phyloP scores from a whole-genome alignment of 1,140 invertebrate species.

The Brachionus rubens region DNA sequence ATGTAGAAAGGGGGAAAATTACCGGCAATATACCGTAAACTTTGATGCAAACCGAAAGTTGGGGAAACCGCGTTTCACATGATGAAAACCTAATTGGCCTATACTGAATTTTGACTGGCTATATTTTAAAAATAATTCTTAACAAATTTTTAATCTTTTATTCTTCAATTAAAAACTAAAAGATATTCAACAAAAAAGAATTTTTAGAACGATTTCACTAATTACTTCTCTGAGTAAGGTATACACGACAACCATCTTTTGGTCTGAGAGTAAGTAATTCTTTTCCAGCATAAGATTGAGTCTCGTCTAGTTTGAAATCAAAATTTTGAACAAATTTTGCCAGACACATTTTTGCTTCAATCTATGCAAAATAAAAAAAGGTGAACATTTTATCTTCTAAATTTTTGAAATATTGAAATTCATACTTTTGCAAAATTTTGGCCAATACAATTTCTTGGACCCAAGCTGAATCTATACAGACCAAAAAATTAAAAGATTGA shows the following conservation, averaged over 20 bases:
- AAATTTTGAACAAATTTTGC: slow-evolving; percentile 45
- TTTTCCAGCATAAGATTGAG: slow-evolving; percentile 32
- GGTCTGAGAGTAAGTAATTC: slow-evolving; percentile 37
- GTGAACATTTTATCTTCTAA: background rate
- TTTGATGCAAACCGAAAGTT: too few relatives aligned
- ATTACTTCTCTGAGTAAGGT: slow-evolving; percentile 6
- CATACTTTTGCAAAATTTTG: slow-evolving; percentile 45
- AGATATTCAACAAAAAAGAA: too few relatives aligned
- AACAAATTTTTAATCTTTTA: too few relatives aligned
- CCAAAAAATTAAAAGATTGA: background rate
- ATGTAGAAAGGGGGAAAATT: too few relatives aligned
- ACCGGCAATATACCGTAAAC: too few relatives aligned
- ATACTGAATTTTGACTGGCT: too few relatives aligned
- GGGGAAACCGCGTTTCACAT: too few relatives aligned
- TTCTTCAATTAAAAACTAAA: too few relatives aligned
- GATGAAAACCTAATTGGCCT: too few relatives aligned
- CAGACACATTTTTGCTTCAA: slow-evolving; percentile 45
- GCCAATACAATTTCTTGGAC: slow-evolving; percentile 46
- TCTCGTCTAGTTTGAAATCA: slow-evolving; percentile 28
- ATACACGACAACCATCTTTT: slow-evolving; percentile 41
- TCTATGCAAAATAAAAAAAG: slow-evolving; percentile 7
- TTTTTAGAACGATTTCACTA: too few relatives aligned
- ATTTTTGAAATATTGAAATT: background rate
- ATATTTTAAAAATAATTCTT: too few relatives aligned
- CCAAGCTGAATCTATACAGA: slow-evolving; percentile 8